Evolutionary conservation across 1,140 invertebrate genomes (phyloP).

Genomic region (Notospermus geniculatus): DNA sequence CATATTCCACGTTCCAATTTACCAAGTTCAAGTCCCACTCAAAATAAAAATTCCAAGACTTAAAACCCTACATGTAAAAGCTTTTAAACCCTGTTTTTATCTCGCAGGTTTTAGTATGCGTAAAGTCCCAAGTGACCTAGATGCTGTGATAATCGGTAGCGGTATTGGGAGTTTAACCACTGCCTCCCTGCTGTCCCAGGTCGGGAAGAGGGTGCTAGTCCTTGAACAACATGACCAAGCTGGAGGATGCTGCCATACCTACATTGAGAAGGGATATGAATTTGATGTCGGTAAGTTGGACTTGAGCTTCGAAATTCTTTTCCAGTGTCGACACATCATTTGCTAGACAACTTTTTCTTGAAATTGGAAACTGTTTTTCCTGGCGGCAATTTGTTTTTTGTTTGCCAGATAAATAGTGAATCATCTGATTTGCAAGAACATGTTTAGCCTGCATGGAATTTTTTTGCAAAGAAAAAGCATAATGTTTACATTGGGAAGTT

Average conservation of each 20-base stretch:
- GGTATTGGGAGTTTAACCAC: conserved; percentile 52
- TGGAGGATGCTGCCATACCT: conserved; percentile 49
- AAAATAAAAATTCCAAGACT: too few species aligned
- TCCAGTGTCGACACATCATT: too few species aligned
- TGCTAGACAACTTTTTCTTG: too few species aligned
- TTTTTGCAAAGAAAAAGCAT: too few species aligned
- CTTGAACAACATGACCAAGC: conserved; percentile 57
- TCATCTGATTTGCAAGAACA: too few species aligned
- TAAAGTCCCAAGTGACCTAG: conserved; percentile 43
- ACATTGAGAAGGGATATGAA: conserved; percentile 53
- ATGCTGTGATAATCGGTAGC: conserved; percentile 56
- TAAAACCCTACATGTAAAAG: too few species aligned
- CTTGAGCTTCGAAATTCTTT: background rate
- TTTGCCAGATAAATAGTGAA: background rate
- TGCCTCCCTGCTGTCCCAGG: conserved; percentile 46
- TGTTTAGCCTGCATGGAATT: too few species aligned
- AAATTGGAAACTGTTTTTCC: too few species aligned
- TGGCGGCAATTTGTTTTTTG: background rate
- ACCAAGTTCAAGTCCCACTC: too few species aligned
- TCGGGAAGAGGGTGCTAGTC: conserved; percentile 52
- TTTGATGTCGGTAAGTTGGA: conserved; percentile 52
- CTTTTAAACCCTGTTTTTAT: conserved; percentile 20
- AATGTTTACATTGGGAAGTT: too few species aligned
- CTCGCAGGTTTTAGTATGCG: conserved; percentile 34
- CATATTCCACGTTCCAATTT: conserved; percentile 9